These are phyloP conservation scores for Microtus ochrogaster DNA, from an alignment of 2,113 vertebrate species.

Conservation along the genomic window DNA sequence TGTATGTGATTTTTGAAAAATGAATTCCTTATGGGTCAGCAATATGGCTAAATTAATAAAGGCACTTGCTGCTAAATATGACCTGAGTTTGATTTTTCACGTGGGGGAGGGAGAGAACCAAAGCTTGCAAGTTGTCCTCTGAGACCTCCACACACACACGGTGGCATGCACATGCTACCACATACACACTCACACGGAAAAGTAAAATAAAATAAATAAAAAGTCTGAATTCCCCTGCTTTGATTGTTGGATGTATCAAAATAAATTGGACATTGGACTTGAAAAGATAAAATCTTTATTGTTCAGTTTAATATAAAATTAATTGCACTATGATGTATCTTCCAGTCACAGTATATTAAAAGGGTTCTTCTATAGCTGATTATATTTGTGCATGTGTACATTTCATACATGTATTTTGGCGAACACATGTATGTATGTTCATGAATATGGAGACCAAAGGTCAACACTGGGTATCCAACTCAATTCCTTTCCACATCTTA, in stretches of 20 bases:
- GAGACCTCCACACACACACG: neutral
- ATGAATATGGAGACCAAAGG: neutral
- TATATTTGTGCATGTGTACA: neutral
- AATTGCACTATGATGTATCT: neutral
- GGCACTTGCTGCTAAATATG: neutral
- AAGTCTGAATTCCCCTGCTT: neutral
- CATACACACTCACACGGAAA: neutral
- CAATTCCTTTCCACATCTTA: neutral
- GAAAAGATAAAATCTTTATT: neutral
- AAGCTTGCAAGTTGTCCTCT: neutral
- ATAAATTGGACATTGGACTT: neutral
- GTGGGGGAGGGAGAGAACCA: neutral
- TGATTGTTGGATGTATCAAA: constrained; percentile 19
- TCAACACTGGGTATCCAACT: neutral
- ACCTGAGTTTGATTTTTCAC: neutral
- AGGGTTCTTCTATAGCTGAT: neutral
- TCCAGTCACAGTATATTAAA: constrained; percentile 19
- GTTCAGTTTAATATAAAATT: constrained; percentile 33
- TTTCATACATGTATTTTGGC: neutral
- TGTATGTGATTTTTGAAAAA: neutral
- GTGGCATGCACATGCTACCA: neutral
- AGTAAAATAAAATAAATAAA: neutral
- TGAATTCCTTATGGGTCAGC: neutral
- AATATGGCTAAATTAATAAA: neutral
- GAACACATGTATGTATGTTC: neutral